Conservation (phyloP, 2,797 vertebrate species). For the Brachyalestes nurse region DNA sequence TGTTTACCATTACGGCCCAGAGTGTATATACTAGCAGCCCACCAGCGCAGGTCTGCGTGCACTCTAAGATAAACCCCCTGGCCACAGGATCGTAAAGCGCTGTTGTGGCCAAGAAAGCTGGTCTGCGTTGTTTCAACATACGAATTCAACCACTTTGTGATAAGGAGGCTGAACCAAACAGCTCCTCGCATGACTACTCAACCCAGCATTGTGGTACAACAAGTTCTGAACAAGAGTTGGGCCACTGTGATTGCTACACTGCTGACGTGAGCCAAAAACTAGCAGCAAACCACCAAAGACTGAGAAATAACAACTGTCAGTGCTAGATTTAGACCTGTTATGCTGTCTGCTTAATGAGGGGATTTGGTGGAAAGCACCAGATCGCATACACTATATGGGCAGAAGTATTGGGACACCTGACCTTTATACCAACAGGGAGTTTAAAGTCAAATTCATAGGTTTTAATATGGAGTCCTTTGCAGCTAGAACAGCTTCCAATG, state of each 20-base stretch:
- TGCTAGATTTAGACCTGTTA: not conserved
- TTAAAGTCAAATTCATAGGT: too few relatives aligned
- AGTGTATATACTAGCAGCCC: slow-evolving; percentile 9
- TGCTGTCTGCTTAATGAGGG: not conserved
- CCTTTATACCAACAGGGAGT: too few relatives aligned
- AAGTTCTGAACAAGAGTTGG: not conserved
- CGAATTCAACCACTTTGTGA: not conserved
- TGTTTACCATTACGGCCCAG: slow-evolving; percentile 25
- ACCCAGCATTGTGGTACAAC: not conserved
- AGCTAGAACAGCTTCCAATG: too few relatives aligned
- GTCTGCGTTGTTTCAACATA: slow-evolving; percentile 1
- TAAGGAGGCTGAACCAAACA: not conserved
- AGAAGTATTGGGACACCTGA: too few relatives aligned
- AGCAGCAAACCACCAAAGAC: not conserved
- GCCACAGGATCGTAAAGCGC: slow-evolving; percentile 1
- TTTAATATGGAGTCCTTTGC: too few relatives aligned
- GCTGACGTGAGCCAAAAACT: not conserved
- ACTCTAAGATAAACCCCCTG: slow-evolving; percentile 16
- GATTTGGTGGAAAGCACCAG: not conserved
- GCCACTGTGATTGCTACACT: not conserved
- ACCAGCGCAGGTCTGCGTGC: slow-evolving; percentile 20
- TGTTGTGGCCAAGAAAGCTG: not conserved
- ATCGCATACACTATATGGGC: not conserved
- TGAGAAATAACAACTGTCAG: not conserved
- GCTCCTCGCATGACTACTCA: not conserved